Base-by-base conservation (phyloP, 1,140 invertebrate species). In the Oedothorax gibbosus region DNA sequence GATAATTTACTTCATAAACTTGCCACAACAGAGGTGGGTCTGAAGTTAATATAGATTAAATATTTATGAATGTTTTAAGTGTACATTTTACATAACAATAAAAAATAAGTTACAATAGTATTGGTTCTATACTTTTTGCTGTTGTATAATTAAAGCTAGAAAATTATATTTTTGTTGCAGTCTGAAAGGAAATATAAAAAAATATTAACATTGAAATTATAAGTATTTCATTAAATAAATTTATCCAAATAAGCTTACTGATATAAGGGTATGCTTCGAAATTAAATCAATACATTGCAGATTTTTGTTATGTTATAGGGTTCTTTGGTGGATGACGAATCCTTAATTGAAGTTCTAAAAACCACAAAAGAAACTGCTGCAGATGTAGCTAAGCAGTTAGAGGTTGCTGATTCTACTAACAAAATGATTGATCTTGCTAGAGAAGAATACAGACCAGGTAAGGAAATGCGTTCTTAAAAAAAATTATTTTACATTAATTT, bases 291-390 rank as follows among this genome's bases (percentile, higher is more conserved):
- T 35, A 35, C 35, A 35, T 35, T 35, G 35, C 35, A 35, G 35
- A 35, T 35, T 35, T 35, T 5, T 35, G 35, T 69, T 72, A 12
- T 6, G 20, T 60, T 82, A 54, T 77, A 91, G 88, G 91, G 91
- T 14, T 92, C 91, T 3, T 87, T 92, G 49, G 91, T 92, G 11
- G 91, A 92, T 88, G 91, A 92, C 89, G 90, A 91, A 87, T 90
- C 91, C 71, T 86, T 92, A 35, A 91, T 92, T 79, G 89, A 90
- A 77, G 91, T 91, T 15, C 87, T 91, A 62, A 88, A 89, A 64
- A 87, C 87, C 20, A 91, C 91, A 21, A 92, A 92, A 88, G 88
- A 88, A 57, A 92, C 91, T 21, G 89, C 91, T 5, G 88, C 88
- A 15, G 91, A 91, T 80, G 91, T 91, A 57, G 89, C 88, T 12